Evolutionary conservation across 2,888 invertebrate genomes (phyloP).

Genomic region (Leptinotarsa haldemani): DNA sequence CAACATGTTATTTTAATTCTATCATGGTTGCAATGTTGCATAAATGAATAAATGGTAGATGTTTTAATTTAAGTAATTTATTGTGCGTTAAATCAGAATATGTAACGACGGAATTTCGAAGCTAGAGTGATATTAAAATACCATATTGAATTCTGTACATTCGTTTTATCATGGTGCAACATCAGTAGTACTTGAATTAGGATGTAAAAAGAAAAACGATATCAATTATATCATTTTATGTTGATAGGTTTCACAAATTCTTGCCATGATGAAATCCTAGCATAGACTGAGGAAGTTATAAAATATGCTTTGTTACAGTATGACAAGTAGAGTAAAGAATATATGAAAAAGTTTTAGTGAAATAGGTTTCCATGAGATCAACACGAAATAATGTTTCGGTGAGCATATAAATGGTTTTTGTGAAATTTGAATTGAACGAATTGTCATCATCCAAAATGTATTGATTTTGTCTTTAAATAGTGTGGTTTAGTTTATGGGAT

Average conservation of each 20-base stretch:
- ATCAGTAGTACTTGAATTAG: slow-evolving; percentile 51
- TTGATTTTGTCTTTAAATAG: no score
- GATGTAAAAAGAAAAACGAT: slow-evolving; percentile 52
- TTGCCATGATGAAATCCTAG: slow-evolving; percentile 66
- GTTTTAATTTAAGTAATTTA: slow-evolving; percentile 18
- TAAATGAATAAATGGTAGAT: slow-evolving; percentile 9
- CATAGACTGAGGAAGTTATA: slow-evolving; percentile 62
- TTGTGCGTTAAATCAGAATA: slow-evolving; percentile 30
- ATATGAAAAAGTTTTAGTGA: slow-evolving; percentile 47
- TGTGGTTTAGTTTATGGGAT: no score
- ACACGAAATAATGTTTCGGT: not conserved
- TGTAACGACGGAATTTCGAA: slow-evolving; percentile 27
- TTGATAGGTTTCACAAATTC: slow-evolving; percentile 62
- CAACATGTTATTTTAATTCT: not conserved
- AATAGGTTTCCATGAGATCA: slow-evolving; percentile 28
- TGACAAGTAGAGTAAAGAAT: slow-evolving; percentile 54
- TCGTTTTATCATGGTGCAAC: slow-evolving; percentile 49
- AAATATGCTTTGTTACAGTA: slow-evolving; percentile 60
- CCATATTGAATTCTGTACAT: slow-evolving; percentile 22
- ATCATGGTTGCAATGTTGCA: slow-evolving; percentile 18
- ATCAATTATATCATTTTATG: slow-evolving; percentile 60
- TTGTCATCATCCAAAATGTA: no score
- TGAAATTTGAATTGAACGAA: not conserved
- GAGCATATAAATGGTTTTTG: slow-evolving; percentile 10
- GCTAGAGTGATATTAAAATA: slow-evolving; percentile 40